These are phyloP conservation scores for Orthosia gracilis DNA, from an alignment of 2,888 invertebrate species.

Conservation along the genomic window DNA sequence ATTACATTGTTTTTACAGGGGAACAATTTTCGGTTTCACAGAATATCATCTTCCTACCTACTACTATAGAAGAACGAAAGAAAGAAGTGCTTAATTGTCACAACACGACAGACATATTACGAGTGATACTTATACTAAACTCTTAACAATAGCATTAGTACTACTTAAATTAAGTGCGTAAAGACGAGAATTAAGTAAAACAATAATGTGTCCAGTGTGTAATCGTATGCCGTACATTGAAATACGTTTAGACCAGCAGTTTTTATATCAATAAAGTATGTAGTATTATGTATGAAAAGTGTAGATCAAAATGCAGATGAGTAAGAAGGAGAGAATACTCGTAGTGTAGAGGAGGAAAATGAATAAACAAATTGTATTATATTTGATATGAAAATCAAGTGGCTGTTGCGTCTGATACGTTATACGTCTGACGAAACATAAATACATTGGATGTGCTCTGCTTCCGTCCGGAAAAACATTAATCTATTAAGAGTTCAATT, in stretches of 20 bases:
- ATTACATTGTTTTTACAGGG: neutral
- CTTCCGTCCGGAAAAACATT: neutral
- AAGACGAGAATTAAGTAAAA: too few species aligned
- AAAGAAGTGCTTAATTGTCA: too few species aligned
- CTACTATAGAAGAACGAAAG: too few species aligned
- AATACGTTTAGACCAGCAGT: neutral
- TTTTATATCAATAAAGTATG: too few species aligned
- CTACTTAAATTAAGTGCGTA: too few species aligned
- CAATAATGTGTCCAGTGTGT: too few species aligned
- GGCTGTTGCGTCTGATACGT: neutral
- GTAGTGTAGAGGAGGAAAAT: neutral
- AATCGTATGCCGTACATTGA: neutral
- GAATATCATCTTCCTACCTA: neutral
- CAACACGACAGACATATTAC: too few species aligned
- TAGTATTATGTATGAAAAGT: too few species aligned
- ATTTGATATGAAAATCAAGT: neutral
- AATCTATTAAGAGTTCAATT: neutral
- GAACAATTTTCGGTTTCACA: neutral
- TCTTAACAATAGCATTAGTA: too few species aligned
- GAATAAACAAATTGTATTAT: neutral
- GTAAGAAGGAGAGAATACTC: too few species aligned
- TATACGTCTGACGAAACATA: neutral
- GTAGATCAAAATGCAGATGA: neutral
- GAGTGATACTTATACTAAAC: too few species aligned
- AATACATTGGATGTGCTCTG: neutral